Evolutionary conservation across 2,797 vertebrate genomes (phyloP).

Genomic region (Sphaeramia orbicularis): DNA sequence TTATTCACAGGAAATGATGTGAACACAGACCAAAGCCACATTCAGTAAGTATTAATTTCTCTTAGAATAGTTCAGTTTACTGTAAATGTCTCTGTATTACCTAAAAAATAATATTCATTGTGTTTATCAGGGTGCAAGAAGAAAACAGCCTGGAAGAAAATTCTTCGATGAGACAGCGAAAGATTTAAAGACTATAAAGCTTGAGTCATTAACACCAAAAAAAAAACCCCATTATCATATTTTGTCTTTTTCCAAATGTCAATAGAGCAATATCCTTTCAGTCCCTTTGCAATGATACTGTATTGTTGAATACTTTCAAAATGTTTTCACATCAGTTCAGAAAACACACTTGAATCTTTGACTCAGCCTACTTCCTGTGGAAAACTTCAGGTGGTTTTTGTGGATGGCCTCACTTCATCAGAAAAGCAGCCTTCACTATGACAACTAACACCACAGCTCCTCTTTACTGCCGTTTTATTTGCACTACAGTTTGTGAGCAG

Average conservation of each 20-base stretch:
- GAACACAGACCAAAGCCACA: constrained; percentile 53
- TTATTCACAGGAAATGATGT: constrained; percentile 65
- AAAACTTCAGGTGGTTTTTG: not conserved
- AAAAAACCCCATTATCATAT: not conserved
- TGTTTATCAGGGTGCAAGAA: constrained; percentile 80
- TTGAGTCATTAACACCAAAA: not conserved
- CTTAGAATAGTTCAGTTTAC: not conserved
- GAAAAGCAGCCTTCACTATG: not conserved
- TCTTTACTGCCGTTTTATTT: not conserved
- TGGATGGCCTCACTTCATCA: not conserved
- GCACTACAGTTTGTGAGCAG: constrained; percentile 40
- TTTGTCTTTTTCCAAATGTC: constrained; percentile 10
- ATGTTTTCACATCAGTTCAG: too few species aligned
- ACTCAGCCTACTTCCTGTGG: constrained; percentile 22
- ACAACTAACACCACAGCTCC: not conserved
- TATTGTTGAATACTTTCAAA: not conserved
- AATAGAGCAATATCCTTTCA: constrained; percentile 43
- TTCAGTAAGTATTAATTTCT: constrained; percentile 68
- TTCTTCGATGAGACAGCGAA: constrained; percentile 80
- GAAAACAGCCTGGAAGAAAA: constrained; percentile 75
- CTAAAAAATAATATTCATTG: not conserved
- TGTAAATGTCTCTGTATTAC: not conserved
- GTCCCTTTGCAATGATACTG: constrained; percentile 2
- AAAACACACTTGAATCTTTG: not conserved
- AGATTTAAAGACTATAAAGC: constrained; percentile 48